A percentile compares a stretch with the other conserved stretches of the same genome.
Evolutionary conservation across 2,797 vertebrate species (phyloP).

Genomic region (Siniperca undulata): DNA sequence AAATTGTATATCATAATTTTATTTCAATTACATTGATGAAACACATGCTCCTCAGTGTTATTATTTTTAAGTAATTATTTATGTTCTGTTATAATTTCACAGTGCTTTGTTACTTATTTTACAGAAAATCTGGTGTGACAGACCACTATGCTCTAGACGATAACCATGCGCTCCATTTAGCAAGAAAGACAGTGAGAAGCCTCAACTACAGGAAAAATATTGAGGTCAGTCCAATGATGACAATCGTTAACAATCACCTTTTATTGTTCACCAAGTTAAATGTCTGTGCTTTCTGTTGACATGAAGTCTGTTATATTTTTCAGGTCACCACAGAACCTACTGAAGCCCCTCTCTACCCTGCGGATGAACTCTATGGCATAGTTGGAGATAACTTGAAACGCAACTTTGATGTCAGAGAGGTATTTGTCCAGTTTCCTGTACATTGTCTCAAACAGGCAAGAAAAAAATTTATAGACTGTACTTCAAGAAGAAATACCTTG

Average conservation of each 20-base stretch:
- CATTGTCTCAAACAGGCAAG: not conserved
- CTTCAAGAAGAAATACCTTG: not conserved
- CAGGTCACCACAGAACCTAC: constrained; percentile 91
- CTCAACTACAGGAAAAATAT: constrained; percentile 96
- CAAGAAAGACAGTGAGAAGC: constrained; percentile 91
- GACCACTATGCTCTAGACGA: constrained; percentile 97
- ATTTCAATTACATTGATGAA: not conserved
- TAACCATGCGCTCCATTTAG: constrained; percentile 94
- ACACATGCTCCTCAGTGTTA: not conserved
- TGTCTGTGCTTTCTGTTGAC: constrained; percentile 13
- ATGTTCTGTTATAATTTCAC: constrained; percentile 6
- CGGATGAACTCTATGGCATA: constrained; percentile 97
- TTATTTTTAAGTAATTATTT: not conserved
- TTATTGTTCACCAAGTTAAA: not conserved
- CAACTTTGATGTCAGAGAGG: constrained; percentile 96
- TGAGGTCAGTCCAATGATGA: constrained; percentile 85
- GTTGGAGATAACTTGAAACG: constrained; percentile 96
- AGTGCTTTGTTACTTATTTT: constrained; percentile 36
- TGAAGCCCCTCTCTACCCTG: constrained; percentile 92
- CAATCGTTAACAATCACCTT: not conserved
- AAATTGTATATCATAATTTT: not conserved
- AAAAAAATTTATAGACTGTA: not conserved
- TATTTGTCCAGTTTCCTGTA: constrained; percentile 63
- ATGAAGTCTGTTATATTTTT: constrained; percentile 3
- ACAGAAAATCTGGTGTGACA: constrained; percentile 95